phyloP scores from a whole-genome alignment of 2,797 vertebrate species.

The Acanthornis magna region DNA sequence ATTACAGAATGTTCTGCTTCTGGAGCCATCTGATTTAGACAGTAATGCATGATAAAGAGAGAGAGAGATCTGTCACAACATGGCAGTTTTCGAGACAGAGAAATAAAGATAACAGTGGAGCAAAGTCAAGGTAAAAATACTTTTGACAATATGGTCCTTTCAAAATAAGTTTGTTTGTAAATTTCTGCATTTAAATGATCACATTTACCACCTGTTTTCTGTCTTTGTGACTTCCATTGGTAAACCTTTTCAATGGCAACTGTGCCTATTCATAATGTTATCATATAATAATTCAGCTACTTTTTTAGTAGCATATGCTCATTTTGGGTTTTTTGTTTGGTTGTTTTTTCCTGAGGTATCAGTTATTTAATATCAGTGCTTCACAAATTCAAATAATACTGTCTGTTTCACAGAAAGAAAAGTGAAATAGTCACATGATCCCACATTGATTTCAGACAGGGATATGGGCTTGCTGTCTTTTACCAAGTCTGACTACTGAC shows the following conservation, averaged over 20 bases:
- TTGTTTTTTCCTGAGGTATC: not conserved
- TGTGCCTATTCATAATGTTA: not conserved
- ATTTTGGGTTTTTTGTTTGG: not conserved
- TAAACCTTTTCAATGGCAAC: not conserved
- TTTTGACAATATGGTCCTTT: not conserved
- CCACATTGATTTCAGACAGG: not conserved
- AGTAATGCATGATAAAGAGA: not conserved
- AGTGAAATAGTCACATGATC: not conserved
- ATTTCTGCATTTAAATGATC: not conserved
- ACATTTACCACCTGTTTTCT: not conserved
- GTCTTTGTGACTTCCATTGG: not conserved
- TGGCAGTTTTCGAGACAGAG: not conserved
- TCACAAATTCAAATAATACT: not conserved
- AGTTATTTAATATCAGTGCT: not conserved
- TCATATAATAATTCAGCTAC: not conserved
- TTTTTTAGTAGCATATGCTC: not conserved
- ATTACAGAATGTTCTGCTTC: not conserved
- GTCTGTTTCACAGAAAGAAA: not conserved
- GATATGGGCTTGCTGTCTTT: not conserved
- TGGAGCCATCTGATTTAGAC: not conserved
- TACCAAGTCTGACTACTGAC: not conserved
- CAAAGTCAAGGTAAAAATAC: not conserved
- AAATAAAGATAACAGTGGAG: not conserved
- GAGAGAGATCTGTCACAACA: not conserved
- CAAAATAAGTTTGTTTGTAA: not conserved